Evolutionary conservation across 2,888 invertebrate genomes (phyloP).

Genomic region (Nipponacmea schrenckii): DNA sequence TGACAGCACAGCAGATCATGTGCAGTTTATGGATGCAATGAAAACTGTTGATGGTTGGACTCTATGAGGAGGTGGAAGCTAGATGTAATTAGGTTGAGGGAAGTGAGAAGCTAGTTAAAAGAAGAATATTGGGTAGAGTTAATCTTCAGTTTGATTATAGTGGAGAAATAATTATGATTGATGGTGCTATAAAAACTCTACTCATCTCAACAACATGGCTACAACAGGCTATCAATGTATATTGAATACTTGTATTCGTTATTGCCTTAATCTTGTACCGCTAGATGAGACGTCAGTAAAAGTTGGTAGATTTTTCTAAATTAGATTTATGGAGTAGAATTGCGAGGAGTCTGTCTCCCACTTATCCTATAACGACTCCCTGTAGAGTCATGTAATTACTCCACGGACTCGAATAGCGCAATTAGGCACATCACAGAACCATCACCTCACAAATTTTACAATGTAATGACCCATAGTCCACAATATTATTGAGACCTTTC

Average conservation of each 20-base stretch:
- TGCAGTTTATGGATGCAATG: slow-evolving; percentile 4
- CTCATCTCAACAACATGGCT: not conserved
- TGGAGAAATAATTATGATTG: slow-evolving; percentile 21
- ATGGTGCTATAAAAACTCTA: slow-evolving; percentile 17
- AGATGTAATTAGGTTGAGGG: not conserved
- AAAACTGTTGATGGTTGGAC: not conserved
- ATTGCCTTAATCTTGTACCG: slow-evolving; percentile 15
- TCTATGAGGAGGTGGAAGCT: no score
- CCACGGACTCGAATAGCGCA: slow-evolving; percentile 17
- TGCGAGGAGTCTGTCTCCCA: slow-evolving; percentile 15
- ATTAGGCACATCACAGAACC: slow-evolving; percentile 11
- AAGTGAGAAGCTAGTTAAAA: not conserved
- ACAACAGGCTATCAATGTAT: slow-evolving; percentile 1
- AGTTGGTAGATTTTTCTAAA: slow-evolving; percentile 22
- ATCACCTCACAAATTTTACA: slow-evolving; percentile 3
- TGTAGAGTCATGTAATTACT: slow-evolving; percentile 16
- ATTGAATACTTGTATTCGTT: slow-evolving; percentile 14
- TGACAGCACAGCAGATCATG: no score
- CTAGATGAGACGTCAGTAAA: slow-evolving; percentile 17
- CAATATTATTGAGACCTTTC: slow-evolving; percentile 19
- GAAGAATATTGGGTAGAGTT: slow-evolving; percentile 6
- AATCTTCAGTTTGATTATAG: slow-evolving; percentile 19
- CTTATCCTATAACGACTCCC: slow-evolving; percentile 15
- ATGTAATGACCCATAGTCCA: slow-evolving; percentile 11
- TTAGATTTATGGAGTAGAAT: slow-evolving; percentile 19